Evolutionary conservation across 37 sponge, comb jelly and placozoan genomes (phyloP).

Genomic region (Halichondria panicea): DNA sequence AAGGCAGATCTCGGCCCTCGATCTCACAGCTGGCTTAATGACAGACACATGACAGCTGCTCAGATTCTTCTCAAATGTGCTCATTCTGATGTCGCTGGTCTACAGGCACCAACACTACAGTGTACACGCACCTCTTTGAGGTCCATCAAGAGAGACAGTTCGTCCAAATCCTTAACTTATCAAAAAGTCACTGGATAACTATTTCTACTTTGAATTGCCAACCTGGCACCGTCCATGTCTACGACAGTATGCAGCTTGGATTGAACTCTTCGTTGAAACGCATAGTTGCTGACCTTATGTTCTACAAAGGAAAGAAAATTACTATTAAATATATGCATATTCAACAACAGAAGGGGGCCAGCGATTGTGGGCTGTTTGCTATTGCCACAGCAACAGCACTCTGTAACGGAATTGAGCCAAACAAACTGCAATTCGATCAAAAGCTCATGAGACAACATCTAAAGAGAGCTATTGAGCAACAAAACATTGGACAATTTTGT

Average conservation of each 20-base stretch:
- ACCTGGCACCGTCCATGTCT: not conserved
- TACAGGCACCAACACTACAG: too few relatives aligned
- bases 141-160: too few relatives aligned
- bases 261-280: not conserved
- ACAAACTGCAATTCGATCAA: not conserved
- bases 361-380: not conserved
- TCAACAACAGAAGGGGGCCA: not conserved
- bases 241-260: not conserved
- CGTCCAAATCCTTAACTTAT: slow-evolving; percentile 1
- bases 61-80: too few relatives aligned
- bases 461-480: too few relatives aligned
- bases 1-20: too few relatives aligned
- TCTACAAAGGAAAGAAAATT: not conserved
- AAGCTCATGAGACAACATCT: not conserved
- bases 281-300: not conserved
- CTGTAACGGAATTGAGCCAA: not conserved
- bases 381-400: not conserved
- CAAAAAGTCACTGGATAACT: not conserved
- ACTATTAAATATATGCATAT: not conserved
- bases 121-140: too few relatives aligned
- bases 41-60: too few relatives aligned
- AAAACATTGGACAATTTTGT: too few relatives aligned
- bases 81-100: too few relatives aligned
- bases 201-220: not conserved
- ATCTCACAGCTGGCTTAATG: too few relatives aligned